phyloP scores from a whole-genome alignment of 1,140 invertebrate genomes.

The Drosophila ercepeae region DNA sequence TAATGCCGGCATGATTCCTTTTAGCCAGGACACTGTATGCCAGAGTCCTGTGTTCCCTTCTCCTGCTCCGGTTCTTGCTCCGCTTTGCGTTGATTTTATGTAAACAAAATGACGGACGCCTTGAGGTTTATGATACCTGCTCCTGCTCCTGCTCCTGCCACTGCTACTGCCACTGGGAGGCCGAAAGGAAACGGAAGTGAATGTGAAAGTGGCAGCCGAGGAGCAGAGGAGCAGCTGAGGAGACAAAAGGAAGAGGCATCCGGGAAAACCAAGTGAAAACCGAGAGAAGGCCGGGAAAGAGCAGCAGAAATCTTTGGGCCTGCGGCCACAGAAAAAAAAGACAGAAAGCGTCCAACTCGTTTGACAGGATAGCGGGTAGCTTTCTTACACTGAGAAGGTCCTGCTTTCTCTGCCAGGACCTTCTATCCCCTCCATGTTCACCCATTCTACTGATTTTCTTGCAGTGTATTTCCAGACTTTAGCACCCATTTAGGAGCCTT shows the following conservation, averaged over 20 bases:
- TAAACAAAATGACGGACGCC: slow-evolving; percentile 78
- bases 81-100: slow-evolving; percentile 61
- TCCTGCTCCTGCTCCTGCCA: slow-evolving; percentile 13
- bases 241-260: slow-evolving; percentile 2
- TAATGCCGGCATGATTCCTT: slow-evolving; percentile 72
- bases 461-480: not conserved
- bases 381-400: not conserved
- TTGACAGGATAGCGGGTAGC: slow-evolving; percentile 29
- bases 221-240: not conserved
- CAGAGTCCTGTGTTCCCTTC: slow-evolving; percentile 40
- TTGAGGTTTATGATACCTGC: slow-evolving; percentile 67
- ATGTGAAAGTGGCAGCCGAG: not conserved
- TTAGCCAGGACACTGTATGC: slow-evolving; percentile 15
- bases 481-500: not conserved
- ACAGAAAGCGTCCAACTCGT: slow-evolving; percentile 67
- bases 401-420: no score
- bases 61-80: slow-evolving; percentile 29
- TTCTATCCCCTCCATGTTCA: no score
- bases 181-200: slow-evolving; percentile 8
- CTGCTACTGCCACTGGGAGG: slow-evolving; percentile 18
- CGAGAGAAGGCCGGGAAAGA: slow-evolving; percentile 37
- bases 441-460: not conserved
- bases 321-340: slow-evolving; percentile 31
- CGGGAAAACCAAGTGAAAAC: not conserved
- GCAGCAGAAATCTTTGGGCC: slow-evolving; percentile 62